A percentile compares a stretch with the other conserved stretches of the same genome.
phyloP scores from a whole-genome alignment of 2,113 vertebrate genomes.

The Catharus fuscescens region DNA sequence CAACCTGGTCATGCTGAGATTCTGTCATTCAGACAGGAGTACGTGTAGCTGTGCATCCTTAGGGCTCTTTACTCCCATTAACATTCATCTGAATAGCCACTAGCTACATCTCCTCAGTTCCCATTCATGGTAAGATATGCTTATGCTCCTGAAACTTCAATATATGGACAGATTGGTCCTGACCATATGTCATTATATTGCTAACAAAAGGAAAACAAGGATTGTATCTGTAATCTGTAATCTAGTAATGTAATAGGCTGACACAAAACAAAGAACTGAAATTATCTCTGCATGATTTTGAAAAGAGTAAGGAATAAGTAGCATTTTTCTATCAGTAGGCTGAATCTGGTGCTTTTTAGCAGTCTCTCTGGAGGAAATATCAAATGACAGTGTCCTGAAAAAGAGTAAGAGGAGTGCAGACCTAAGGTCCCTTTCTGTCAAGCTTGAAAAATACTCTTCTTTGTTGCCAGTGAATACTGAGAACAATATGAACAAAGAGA shows the following conservation, averaged over 20 bases:
- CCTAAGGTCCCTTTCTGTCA: not conserved
- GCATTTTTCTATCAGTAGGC: not conserved
- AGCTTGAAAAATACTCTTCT: not conserved
- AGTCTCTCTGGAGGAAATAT: not conserved
- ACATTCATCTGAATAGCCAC: not conserved
- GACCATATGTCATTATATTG: not conserved
- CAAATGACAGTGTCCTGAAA: not conserved
- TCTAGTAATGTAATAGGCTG: not conserved
- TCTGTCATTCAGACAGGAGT: not conserved
- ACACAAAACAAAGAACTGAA: not conserved
- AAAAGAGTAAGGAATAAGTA: not conserved
- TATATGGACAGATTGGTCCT: not conserved
- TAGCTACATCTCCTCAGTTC: not conserved
- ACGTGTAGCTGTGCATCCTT: not conserved
- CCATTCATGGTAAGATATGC: not conserved
- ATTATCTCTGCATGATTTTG: not conserved
- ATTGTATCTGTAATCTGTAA: not conserved
- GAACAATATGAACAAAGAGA: slow-evolving; percentile 30
- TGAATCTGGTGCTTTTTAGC: not conserved
- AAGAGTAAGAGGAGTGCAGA: not conserved
- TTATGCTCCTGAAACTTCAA: not conserved
- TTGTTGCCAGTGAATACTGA: not conserved
- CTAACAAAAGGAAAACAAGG: not conserved
- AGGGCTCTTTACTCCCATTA: not conserved
- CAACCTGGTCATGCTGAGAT: too few species aligned